A percentile compares a stretch with the other conserved stretches of the same genome.
phyloP scores from a whole-genome alignment of 2,113 vertebrate genomes.

The Cynopterus brachyotis region DNA sequence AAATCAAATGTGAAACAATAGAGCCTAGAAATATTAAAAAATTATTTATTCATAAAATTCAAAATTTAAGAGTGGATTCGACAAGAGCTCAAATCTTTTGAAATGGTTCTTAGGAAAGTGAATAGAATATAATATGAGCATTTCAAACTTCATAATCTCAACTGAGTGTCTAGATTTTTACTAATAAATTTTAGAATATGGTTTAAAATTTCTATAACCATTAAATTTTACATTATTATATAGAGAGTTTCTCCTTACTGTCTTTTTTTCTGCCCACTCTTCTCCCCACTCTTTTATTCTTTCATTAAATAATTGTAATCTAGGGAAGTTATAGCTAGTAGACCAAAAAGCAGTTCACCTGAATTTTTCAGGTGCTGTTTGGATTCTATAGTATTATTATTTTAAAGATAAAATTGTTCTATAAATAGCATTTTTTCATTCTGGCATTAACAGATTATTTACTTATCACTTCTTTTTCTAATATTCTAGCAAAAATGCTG shows the following conservation, averaged over 20 bases:
- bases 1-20: constrained; percentile 65
- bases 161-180: constrained; percentile 37
- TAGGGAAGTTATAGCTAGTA: not conserved
- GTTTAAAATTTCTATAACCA: not conserved
- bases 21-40: constrained; percentile 55
- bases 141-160: constrained; percentile 47
- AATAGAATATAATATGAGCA: constrained; percentile 40
- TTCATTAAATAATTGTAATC: constrained; percentile 21
- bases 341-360: constrained; percentile 4
- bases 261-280: not conserved
- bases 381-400: constrained; percentile 2
- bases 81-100: constrained; percentile 53
- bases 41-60: constrained; percentile 67
- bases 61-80: constrained; percentile 25
- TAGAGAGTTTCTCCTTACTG: not conserved
- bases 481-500: constrained; percentile 22
- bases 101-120: constrained; percentile 48
- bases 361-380: not conserved
- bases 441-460: constrained; percentile 18
- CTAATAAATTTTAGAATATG: not conserved
- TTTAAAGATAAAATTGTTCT: constrained; percentile 4
- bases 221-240: not conserved
- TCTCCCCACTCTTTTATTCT: not conserved
- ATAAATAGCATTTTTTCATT: not conserved
- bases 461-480: not conserved